Conservation (phyloP, 2,888 invertebrate genomes). For the Hyposoter didymator region DNA sequence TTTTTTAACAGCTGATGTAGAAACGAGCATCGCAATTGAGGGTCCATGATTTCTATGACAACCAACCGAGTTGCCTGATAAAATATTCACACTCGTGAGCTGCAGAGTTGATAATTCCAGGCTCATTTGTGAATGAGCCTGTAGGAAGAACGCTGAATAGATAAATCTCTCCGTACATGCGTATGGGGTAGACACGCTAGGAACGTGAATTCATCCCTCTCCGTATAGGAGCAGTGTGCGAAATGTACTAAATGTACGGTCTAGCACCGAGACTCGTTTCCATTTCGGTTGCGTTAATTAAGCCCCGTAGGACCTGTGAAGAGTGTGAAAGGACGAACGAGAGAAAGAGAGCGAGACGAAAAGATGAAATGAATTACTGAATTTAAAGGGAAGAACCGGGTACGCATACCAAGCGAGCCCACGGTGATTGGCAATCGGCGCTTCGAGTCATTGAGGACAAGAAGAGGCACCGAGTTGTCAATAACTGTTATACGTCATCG, state of each 20-base stretch:
- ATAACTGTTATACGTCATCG: slow-evolving; percentile 2
- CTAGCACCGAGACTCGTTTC: slow-evolving; percentile 46
- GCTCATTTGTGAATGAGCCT: slow-evolving; percentile 6
- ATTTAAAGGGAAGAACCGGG: slow-evolving; percentile 1
- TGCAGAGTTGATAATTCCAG: neutral
- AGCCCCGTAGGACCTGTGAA: slow-evolving; percentile 45
- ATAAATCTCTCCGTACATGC: slow-evolving; percentile 11
- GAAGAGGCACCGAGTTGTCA: slow-evolving; percentile 1
- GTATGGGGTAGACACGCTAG: neutral
- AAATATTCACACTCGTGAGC: neutral
- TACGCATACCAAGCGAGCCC: neutral
- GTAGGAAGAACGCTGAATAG: neutral
- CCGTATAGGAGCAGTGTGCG: neutral
- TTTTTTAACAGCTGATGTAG: too few species aligned
- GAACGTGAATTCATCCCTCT: slow-evolving; percentile 36
- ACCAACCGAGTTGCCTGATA: too few species aligned
- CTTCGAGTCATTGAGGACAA: neutral
- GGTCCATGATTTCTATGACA: too few species aligned
- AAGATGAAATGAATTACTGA: slow-evolving; percentile 6
- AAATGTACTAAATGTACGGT: slow-evolving; percentile 32
- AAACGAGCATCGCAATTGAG: too few species aligned
- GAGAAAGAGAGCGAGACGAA: slow-evolving; percentile 22
- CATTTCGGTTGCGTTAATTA: slow-evolving; percentile 66
- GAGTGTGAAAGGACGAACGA: neutral
- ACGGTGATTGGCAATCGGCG: slow-evolving; percentile 9